Percentiles rank a stretch among this genome's conserved stretches.
Evolutionary conservation across 2,888 invertebrate genomes (phyloP).

Genomic region (Neoascia interrupta): DNA sequence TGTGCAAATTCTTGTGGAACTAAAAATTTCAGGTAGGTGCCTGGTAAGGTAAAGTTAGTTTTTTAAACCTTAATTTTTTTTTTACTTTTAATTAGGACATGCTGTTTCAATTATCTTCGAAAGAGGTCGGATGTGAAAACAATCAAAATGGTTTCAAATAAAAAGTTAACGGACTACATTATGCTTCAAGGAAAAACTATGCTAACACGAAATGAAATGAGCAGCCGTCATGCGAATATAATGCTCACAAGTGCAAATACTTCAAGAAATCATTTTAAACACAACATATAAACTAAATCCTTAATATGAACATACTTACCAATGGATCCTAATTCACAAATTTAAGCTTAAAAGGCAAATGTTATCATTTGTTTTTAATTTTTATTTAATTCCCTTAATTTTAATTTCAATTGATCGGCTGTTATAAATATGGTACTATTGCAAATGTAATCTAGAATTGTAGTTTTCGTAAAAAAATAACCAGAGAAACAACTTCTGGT

Average conservation of each 20-base stretch:
- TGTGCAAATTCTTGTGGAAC: constrained; percentile 84
- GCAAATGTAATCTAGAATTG: too few species aligned
- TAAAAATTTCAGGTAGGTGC: constrained; percentile 82
- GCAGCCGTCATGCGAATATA: constrained; percentile 51
- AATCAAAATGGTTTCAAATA: constrained; percentile 74
- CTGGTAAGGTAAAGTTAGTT: constrained; percentile 13
- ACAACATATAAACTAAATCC: too few species aligned
- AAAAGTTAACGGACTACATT: constrained; percentile 77
- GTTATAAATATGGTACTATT: too few species aligned
- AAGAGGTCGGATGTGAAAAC: constrained; percentile 80
- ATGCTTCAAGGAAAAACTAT: constrained; percentile 76
- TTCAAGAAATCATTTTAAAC: constrained; percentile 8
- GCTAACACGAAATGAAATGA: constrained; percentile 73
- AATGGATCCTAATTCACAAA: too few species aligned
- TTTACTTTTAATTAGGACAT: constrained; percentile 79
- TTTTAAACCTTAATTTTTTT: not conserved
- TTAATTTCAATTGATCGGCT: too few species aligned
- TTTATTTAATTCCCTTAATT: too few species aligned
- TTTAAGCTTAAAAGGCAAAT: too few species aligned
- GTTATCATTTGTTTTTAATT: too few species aligned
- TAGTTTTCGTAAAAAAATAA: too few species aligned
- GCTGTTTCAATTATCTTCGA: constrained; percentile 85
- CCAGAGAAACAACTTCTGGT: too few species aligned
- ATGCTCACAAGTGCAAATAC: constrained; percentile 24
- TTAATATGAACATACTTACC: too few species aligned